Conservation (phyloP, 2,113 vertebrate species). For the Sterna hirundo region DNA sequence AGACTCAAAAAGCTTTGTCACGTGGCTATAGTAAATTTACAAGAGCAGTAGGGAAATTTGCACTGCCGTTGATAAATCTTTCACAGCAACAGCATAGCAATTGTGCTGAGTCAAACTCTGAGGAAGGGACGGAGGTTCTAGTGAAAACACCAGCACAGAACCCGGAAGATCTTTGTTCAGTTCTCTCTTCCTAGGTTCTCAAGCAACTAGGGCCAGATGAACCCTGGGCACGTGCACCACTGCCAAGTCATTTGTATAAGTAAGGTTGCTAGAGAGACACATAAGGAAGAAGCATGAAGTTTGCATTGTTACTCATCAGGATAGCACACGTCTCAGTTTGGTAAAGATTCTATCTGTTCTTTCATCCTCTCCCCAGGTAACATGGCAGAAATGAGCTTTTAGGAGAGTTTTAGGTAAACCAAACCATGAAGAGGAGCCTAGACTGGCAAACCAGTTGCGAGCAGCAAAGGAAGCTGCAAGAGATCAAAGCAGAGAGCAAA, state of each 20-base stretch:
- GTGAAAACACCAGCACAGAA: neutral
- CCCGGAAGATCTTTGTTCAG: neutral
- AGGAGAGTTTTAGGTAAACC: neutral
- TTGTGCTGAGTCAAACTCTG: fast-evolving
- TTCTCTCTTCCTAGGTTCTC: neutral
- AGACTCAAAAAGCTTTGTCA: neutral
- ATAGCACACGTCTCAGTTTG: neutral
- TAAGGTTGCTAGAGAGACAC: neutral
- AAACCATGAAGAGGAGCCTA: neutral
- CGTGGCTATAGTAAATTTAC: neutral
- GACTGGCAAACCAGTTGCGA: neutral
- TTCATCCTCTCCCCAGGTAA: neutral
- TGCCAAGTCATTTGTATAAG: neutral
- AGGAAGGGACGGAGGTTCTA: neutral
- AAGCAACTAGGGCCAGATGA: neutral
- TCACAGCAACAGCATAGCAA: fast-evolving
- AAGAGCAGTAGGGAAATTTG: neutral
- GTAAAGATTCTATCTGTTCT: neutral
- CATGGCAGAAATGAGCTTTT: fast-evolving
- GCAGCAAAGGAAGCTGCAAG: neutral
- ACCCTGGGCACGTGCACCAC: neutral
- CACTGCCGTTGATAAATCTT: neutral
- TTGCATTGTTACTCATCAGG: neutral
- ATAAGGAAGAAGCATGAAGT: neutral
- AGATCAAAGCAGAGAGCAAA: neutral